Base-by-base conservation (phyloP, 1,140 invertebrate species). In the Aphis craccivora region DNA sequence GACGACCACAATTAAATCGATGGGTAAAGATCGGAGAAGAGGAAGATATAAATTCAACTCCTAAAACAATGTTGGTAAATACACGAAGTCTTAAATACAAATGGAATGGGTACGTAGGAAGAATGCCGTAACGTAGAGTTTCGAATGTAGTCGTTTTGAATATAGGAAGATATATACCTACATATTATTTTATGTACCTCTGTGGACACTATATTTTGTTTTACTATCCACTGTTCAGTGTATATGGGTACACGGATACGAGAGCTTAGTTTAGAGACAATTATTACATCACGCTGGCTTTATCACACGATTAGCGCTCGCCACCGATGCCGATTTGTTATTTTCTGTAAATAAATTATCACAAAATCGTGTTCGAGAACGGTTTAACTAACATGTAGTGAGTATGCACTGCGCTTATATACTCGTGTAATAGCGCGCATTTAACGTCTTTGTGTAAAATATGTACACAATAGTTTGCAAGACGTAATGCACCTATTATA, bases 261-360 rank as follows among this genome's bases (percentile, higher is more conserved):
- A 30, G 86, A 23, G 23, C 40, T 86, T 86, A 30, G 40, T 37
- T 22, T 45, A 53, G 48, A 53, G 87, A 53, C 53, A 89, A 90
- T 60, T 53, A 43, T 90, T 51, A 35, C 37, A 37, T 60, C 88
- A 90, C 88, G 53, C 88, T 60, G 88, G 23, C 60, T 90, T 90
- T 90, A 90, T 90, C 88, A 90, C 88, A 90, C 53, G 51, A 90
- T 90, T 90, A 90, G 51, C 18, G 88, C 60, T 40, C 25, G 14
- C n/a, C n/a, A n/a, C 48, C n/a, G 87, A 48, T 53, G 87, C 7
- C 53, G 88, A 90, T 90, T 90, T 90, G 88, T 90, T 30, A 53
- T 37, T 90, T 90, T 90, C 25, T 90, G 53, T 37, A 90, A 90
- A 90, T 90, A 90, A 90, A 90, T 60, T 90, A 90, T 90, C 88